phyloP scores from a whole-genome alignment of 2,113 vertebrate genomes.

The Promerops cafer region DNA sequence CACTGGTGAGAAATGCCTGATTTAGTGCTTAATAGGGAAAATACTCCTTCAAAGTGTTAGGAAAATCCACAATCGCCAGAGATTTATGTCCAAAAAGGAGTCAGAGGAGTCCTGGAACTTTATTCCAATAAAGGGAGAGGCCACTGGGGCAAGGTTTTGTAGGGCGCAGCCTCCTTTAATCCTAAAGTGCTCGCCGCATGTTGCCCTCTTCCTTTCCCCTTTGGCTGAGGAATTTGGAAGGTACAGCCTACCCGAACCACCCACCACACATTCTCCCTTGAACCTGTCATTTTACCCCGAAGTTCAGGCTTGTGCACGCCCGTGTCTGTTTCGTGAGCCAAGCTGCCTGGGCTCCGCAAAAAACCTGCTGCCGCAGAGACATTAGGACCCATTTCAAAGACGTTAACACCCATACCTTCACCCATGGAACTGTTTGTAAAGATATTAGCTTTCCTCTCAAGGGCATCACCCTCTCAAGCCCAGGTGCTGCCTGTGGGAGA shows the following conservation, averaged over 20 bases:
- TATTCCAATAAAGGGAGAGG: neutral
- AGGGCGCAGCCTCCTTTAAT: neutral
- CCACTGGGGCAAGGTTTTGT: neutral
- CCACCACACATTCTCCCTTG: rapidly evolving
- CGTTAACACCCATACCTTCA: rapidly evolving
- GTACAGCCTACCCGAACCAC: rapidly evolving
- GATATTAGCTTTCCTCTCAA: neutral
- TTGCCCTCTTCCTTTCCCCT: too few relatives aligned
- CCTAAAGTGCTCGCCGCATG: rapidly evolving
- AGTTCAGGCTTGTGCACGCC: neutral
- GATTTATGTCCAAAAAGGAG: neutral
- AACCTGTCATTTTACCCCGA: neutral
- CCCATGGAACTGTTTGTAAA: neutral
- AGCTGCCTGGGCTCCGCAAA: neutral
- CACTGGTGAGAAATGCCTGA: neutral
- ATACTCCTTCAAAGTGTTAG: neutral
- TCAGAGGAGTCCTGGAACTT: neutral
- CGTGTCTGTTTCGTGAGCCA: neutral
- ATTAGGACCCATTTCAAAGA: neutral
- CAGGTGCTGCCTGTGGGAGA: neutral
- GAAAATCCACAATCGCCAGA: neutral
- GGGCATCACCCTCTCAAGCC: too few relatives aligned
- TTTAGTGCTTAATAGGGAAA: neutral
- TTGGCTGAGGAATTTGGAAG: neutral
- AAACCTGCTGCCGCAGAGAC: neutral